A percentile compares a stretch with the other conserved stretches of the same genome.
phyloP scores from a whole-genome alignment of 2,888 invertebrate genomes.

The Acleris sparsana region DNA sequence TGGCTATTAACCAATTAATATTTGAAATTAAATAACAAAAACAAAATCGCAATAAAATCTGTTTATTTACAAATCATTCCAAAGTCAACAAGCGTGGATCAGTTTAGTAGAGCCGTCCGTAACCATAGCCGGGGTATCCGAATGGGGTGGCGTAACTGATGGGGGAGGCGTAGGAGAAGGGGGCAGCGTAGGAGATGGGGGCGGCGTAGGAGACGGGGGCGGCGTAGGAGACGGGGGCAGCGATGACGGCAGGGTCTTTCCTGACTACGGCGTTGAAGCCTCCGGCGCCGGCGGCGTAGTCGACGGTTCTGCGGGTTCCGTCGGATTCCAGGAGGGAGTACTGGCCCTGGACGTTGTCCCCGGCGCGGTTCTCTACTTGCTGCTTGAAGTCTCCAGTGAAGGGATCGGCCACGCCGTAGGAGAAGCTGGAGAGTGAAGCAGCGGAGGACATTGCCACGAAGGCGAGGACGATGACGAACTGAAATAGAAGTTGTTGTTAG shows the following conservation, averaged over 20 bases:
- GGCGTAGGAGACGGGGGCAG: conserved; percentile 50
- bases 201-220: conserved; percentile 45
- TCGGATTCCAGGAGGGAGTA: conserved; percentile 82
- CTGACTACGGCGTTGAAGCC: conserved; percentile 84
- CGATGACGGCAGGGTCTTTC: conserved; percentile 72
- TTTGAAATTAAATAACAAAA: neutral
- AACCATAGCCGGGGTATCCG: conserved; percentile 43
- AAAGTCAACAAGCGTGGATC: conserved; percentile 12
- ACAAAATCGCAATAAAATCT: conserved; percentile 20
- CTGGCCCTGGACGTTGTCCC: conserved; percentile 79
- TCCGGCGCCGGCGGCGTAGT: conserved; percentile 80
- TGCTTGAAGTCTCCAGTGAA: conserved; percentile 82
- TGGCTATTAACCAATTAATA: too few species aligned
- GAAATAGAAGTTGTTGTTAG: conserved; percentile 37
- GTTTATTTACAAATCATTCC: conserved; percentile 49
- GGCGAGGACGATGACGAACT: conserved; percentile 66
- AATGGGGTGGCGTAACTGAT: conserved; percentile 40
- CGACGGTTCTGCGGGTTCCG: conserved; percentile 80
- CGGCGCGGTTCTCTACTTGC: conserved; percentile 78
- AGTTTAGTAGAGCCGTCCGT: conserved; percentile 40
- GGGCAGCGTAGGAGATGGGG: conserved; percentile 42
- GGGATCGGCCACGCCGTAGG: conserved; percentile 82
- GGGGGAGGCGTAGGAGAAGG: conserved; percentile 43
- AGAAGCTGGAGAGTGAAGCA: conserved; percentile 70
- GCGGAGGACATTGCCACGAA: conserved; percentile 55